phyloP scores from a whole-genome alignment of 2,888 invertebrate species.

The Elaeidobius kamerunicus region DNA sequence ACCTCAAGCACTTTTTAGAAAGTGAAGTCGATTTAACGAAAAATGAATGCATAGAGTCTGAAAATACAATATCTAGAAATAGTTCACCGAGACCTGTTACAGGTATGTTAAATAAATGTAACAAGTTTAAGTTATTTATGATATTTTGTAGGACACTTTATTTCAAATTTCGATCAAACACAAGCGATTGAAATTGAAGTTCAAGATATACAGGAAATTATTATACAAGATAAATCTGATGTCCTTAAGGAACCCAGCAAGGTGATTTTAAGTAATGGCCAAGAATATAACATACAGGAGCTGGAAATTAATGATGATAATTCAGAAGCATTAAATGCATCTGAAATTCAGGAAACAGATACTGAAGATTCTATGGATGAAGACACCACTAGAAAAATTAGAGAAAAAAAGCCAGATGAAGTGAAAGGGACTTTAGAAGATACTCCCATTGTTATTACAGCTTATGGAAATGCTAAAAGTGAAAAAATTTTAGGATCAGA shows the following conservation, averaged over 20 bases:
- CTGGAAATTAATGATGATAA: slow-evolving; percentile 12
- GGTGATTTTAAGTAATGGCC: slow-evolving; percentile 13
- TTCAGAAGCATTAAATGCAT: slow-evolving; percentile 17
- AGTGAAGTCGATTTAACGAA: slow-evolving; percentile 43
- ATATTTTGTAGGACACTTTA: slow-evolving; percentile 14
- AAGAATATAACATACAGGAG: slow-evolving; percentile 18
- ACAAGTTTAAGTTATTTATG: not conserved
- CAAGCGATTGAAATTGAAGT: slow-evolving; percentile 25
- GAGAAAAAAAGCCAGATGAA: not conserved
- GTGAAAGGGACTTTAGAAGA: not conserved
- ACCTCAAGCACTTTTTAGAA: slow-evolving; percentile 47
- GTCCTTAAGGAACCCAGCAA: slow-evolving; percentile 11
- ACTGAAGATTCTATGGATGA: slow-evolving; percentile 3
- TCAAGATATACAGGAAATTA: slow-evolving; percentile 23
- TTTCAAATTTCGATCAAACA: slow-evolving; percentile 16
- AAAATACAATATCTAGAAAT: slow-evolving; percentile 37
- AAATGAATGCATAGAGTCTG: slow-evolving; percentile 35
- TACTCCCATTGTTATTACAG: not conserved
- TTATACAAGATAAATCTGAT: slow-evolving; percentile 16
- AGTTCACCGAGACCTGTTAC: slow-evolving; percentile 37
- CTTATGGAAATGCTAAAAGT: not conserved
- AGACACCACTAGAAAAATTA: not conserved
- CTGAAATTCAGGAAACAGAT: slow-evolving; percentile 1
- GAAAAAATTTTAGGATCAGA: slow-evolving; percentile 7
- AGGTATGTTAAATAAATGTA: slow-evolving; percentile 9